phyloP scores from a whole-genome alignment of 2,797 vertebrate genomes.

The Enteromius argenteus region DNA sequence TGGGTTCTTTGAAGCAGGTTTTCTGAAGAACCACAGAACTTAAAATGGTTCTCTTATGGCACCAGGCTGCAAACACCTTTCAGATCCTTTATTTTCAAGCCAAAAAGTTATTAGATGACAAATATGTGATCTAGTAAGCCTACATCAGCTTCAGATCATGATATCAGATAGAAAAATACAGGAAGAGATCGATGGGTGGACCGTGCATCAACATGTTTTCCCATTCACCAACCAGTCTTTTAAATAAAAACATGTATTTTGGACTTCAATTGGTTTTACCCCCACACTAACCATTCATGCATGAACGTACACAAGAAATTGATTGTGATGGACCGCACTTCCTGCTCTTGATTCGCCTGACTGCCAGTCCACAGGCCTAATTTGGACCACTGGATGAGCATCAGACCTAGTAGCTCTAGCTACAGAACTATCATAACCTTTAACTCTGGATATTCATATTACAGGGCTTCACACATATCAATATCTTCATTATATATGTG shows the following conservation, averaged over 20 bases:
- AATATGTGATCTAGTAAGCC: not conserved
- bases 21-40: not conserved
- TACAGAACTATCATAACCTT: not conserved
- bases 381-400: conserved; percentile 19
- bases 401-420: conserved; percentile 11
- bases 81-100: not conserved
- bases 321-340: conserved; percentile 64
- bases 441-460: not conserved
- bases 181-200: conserved; percentile 19
- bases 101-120: not conserved
- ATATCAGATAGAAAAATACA: conserved; percentile 6
- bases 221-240: conserved; percentile 5
- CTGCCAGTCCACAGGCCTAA: conserved; percentile 57
- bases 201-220: conserved; percentile 17
- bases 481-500: conserved; percentile 5
- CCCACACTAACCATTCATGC: conserved; percentile 19
- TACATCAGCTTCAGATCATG: not conserved
- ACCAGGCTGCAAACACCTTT: not conserved
- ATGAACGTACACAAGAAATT: conserved; percentile 26
- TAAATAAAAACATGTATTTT: conserved; percentile 35
- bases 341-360: conserved; percentile 71
- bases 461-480: conserved; percentile 17
- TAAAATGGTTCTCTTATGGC: not conserved
- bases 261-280: conserved; percentile 16
- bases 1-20: not conserved